Evolutionary conservation across 2,797 vertebrate species (phyloP), one percentile per base, ranked within the genome.

Genomic region (Fratercula arctica): DNA sequence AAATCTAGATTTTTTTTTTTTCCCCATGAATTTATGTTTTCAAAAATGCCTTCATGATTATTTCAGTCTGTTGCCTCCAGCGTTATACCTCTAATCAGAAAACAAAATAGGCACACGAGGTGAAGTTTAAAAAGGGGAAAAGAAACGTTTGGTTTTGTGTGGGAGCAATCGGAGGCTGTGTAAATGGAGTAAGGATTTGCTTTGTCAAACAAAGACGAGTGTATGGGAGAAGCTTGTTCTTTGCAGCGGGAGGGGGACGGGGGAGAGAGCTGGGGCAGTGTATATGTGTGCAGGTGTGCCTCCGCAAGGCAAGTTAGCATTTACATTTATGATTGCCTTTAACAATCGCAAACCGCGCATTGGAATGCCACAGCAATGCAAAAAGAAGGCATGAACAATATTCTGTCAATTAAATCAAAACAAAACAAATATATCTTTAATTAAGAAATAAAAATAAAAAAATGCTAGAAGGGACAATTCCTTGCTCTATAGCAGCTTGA

Each of bases 81-180:
- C 37, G 4, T 29, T 87, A 16, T 20, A 94, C 11, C 17, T 95
- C 51, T 93, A 92, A 94, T 93, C 89, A 90, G 72, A 96, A 96
- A 85, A 33, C 43, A 76, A 89, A 94, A 67, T 35, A 45, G 18
- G 41, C 11, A 17, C 17, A 35, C 37, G 35, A 60, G 26, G 4
- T 4, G 3, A 88, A 18, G 54, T 48, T 85, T 86, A 48, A 59
- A 79, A 63, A 68, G 61, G 59, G 79, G 51, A 95, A 95, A 89
- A 93, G 35, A 70, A 94, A 93, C 7, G 2, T 51, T 86, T 75
- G 11, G 3, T 19, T 92, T 92, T 61, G 10, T 46, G 9, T 91
- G 57, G 93, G 77, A 91, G 59, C 66, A 89, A 81, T 95, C 96
- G 86, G 91, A 94, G 85, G 69, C 85, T 92, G 91, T 87, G 68